Evolutionary conservation across 2,797 vertebrate genomes (phyloP), one percentile per base, ranked within the genome.

Genomic region (Etheostoma nigrum): DNA sequence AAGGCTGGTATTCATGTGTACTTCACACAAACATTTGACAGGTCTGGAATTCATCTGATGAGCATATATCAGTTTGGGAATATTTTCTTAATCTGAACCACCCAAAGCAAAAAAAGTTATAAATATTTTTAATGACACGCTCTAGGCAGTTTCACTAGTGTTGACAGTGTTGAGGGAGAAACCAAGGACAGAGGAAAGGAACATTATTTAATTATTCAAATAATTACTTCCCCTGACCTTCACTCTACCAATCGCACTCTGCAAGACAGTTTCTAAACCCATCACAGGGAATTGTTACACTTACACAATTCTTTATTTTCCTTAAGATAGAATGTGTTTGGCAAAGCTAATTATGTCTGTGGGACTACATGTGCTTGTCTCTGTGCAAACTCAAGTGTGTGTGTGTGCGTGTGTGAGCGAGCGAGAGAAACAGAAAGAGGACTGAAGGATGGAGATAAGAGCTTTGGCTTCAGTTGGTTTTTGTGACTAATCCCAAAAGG

Each of bases 401-500:
- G 44, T 59, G 59, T 58, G 63, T 67, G 67, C 58, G 52, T 51
- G 67, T 72, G 27, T 63, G 51, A 33, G 40, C 25, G 30, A 13
- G 62, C 19, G 59, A 30, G 25, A 58, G 69, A 40, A 11, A 40
- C 3, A 12, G 36, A 40, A 12, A 74, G 81, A 85, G 76, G 87
- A 90, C 93, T 94, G 94, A 90, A 84, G 90, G 82, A 88, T 51
- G 61, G 74, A 79, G 92, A 94, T 93, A 95, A 93, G 88, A 79
- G 86, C 65, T 79, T 74, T 82, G 86, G 87, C 88, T 85, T 87
- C 77, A 21, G 48, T 69, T 83, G 58, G 83, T 82, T 91, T 92
- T 90, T 89, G 83, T 89, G 82, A 72, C 88, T 90, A 90, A 91
- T 91, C 89, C 91, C 77, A 30, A 58, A 85, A 83, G 88, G 84